phyloP scores from a whole-genome alignment of 2,797 vertebrate genomes.

The Bovichtus diacanthus region DNA sequence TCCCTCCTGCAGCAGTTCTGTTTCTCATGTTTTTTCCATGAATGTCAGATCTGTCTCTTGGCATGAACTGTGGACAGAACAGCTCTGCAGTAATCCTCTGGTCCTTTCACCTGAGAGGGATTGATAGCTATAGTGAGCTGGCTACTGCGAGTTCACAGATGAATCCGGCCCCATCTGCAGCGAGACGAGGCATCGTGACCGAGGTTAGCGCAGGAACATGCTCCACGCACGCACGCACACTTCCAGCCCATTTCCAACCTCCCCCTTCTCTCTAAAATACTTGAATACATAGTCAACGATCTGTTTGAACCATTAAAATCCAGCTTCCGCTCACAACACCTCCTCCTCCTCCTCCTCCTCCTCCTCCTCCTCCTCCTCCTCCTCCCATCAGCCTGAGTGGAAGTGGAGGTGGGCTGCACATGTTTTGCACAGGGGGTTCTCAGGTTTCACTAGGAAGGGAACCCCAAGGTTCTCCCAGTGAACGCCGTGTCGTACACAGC shows the following conservation, averaged over 20 bases:
- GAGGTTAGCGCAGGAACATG: slow-evolving; percentile 49
- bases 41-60: not conserved
- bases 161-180: slow-evolving; percentile 39
- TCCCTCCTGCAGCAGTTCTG: not conserved
- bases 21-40: not conserved
- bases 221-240: too few relatives aligned
- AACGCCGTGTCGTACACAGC: slow-evolving; percentile 62
- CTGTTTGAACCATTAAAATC: too few relatives aligned
- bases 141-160: slow-evolving; percentile 43
- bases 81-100: slow-evolving; percentile 60
- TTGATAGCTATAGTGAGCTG: slow-evolving; percentile 59
- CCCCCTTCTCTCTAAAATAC: too few relatives aligned
- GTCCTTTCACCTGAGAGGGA: slow-evolving; percentile 66
- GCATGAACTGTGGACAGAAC: slow-evolving; percentile 25
- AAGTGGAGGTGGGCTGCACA: slow-evolving; percentile 71
- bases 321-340: too few relatives aligned
- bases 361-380: too few relatives aligned
- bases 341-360: too few relatives aligned
- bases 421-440: slow-evolving; percentile 76
- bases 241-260: too few relatives aligned
- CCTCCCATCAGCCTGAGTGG: slow-evolving; percentile 66
- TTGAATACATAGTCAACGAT: too few relatives aligned
- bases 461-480: slow-evolving; percentile 78
- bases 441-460: slow-evolving; percentile 83
- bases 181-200: slow-evolving; percentile 60